Conservation (phyloP, 2,113 vertebrate genomes). For the Macrotus californicus region DNA sequence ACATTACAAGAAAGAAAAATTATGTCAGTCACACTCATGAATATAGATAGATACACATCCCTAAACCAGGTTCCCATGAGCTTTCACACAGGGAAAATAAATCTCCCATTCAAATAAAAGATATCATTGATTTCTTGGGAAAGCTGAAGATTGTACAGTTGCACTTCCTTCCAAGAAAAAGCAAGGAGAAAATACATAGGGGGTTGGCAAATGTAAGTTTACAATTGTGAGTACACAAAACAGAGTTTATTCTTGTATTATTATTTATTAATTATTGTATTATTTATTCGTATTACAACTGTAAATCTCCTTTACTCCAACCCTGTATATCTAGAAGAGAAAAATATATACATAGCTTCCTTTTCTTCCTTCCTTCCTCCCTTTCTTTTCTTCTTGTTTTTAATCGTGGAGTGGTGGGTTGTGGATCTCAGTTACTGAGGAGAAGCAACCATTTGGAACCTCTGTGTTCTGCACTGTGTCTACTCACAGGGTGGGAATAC, state of each 20-base stretch:
- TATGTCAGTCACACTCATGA: background rate
- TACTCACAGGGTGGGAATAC: background rate
- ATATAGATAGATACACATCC: background rate
- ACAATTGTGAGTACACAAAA: background rate
- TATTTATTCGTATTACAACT: background rate
- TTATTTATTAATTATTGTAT: background rate
- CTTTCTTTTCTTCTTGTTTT: background rate
- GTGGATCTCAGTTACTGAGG: background rate
- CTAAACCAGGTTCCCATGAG: background rate
- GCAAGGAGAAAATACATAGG: background rate
- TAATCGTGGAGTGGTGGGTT: background rate
- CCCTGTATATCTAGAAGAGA: background rate
- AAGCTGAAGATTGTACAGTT: background rate
- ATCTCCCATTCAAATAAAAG: background rate
- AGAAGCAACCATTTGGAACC: background rate
- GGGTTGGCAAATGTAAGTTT: background rate
- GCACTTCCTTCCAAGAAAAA: background rate
- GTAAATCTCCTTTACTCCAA: background rate
- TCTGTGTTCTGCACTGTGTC: background rate
- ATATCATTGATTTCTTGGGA: background rate
- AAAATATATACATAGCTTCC: background rate
- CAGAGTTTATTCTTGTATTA: background rate
- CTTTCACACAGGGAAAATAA: background rate
- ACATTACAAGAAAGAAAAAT: background rate
- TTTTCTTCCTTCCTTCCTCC: background rate